Base-by-base conservation (phyloP, 2,797 vertebrate species). In the Florisuga fusca region DNA sequence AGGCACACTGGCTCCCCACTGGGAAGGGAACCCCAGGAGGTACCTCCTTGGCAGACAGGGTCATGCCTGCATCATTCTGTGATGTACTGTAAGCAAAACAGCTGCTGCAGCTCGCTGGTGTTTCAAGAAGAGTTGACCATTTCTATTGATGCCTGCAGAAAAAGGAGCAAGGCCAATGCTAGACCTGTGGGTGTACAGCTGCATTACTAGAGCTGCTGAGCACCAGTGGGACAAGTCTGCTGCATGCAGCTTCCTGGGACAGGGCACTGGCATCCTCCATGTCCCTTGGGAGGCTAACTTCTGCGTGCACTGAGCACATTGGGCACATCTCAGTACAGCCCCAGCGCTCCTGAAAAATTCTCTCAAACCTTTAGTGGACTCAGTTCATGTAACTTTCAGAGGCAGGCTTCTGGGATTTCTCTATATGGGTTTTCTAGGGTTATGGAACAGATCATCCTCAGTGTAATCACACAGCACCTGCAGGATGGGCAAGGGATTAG, bases 251-350 rank as follows among this genome's bases (percentile, higher is more conserved):
- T 4, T 1, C 29, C 50, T 9, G 2, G 17, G 46, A 7, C 14
- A 81, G 57, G 61, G 36, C 3, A 0, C 67, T 76, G 58, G 31
- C 33, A 57, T 45, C 22, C 36, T 10, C 61, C 57, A 9, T 13
- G 34, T 31, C 33, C 45, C 33, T 75, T 82, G 63, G 55, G 84
- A 84, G 69, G 10, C 17, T 38, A 23, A 6, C 22, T 59, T 4
- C 74, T 58, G 48, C 2, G 0, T 48, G 66, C 0, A 0, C 11
- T 67, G 38, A 53, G 36, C n/a, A n/a, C n/a, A 45, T 41, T 78
- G 34, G 22, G 23, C 14, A 25, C 16, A 5, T 71, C 29, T 73
- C 11, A 19, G 38, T 33, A 2, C 19, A 58, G 34, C 80, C 14
- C 14, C 3, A 2, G 33, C 2, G 2, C 33, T 86, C 43, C 58